Percentiles rank a stretch among this genome's conserved stretches.
These are phyloP conservation scores for Tridacna crocea DNA, from an alignment of 2,888 invertebrate genomes.

Conservation along the genomic window DNA sequence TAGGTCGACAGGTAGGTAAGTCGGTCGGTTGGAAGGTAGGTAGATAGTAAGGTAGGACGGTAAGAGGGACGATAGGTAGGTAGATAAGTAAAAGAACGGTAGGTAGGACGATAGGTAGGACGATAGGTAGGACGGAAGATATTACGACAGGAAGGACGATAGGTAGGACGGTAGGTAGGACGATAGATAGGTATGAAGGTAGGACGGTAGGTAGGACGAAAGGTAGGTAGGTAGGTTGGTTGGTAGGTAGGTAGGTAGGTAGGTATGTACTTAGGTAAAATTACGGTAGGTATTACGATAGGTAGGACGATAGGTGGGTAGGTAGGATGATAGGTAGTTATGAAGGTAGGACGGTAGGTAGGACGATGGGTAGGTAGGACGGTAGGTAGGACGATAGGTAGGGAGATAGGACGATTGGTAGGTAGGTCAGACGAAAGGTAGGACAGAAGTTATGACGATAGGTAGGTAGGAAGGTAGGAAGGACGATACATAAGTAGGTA, in stretches of 20 bases:
- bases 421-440: no score
- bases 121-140: not conserved
- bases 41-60: conserved; percentile 18
- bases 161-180: no score
- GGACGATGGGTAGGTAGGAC: not conserved
- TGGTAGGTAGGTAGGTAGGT: conserved; percentile 18
- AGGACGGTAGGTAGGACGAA: conserved; percentile 1
- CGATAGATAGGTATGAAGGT: no score
- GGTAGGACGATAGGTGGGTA: conserved; percentile 2
- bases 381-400: no score
- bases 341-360: conserved; percentile 8
- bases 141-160: no score
- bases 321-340: conserved; percentile 11
- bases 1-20: conserved; percentile 20
- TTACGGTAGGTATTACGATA: not conserved
- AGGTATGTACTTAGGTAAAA: not conserved
- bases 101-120: conserved; percentile 10
- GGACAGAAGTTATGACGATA: no score
- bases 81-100: not conserved
- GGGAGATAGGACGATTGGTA: no score
- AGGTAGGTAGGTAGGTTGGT: conserved; percentile 20
- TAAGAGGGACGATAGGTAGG: conserved; percentile 13
- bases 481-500: no score
- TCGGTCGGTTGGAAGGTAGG: conserved; percentile 22
- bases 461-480: no score